Percentiles rank a stretch among this genome's conserved stretches.
Conservation (phyloP, 2,888 invertebrate genomes). For the Horisme vitalbata region DNA sequence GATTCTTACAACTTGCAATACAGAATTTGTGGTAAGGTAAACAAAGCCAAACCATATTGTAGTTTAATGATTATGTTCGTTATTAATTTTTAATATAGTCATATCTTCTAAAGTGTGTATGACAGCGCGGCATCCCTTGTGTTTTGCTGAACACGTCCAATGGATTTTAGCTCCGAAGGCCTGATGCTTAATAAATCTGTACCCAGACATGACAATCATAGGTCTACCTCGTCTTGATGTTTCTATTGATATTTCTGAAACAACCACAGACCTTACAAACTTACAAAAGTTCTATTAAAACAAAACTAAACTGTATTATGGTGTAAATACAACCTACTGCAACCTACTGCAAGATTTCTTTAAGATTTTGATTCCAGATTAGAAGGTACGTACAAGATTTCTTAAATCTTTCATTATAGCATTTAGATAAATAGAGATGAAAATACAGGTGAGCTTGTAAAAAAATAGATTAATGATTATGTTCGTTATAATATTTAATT, state of each 20-base stretch:
- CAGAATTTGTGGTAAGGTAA: no score
- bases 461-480: no score
- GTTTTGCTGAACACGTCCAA: slow-evolving; percentile 11
- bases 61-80: slow-evolving; percentile 4
- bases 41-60: no score
- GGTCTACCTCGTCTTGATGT: neutral
- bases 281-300: neutral
- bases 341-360: no score
- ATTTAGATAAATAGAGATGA: no score
- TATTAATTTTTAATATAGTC: neutral
- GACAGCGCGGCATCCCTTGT: neutral
- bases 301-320: neutral
- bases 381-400: no score
- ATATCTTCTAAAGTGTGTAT: neutral
- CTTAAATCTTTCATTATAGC: no score
- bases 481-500: no score
- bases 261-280: neutral
- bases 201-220: neutral
- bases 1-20: no score
- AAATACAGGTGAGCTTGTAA: no score
- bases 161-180: neutral
- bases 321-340: neutral
- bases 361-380: no score
- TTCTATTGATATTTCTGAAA: neutral
- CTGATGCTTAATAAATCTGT: neutral